These are phyloP conservation scores for Daboia siamensis DNA, from an alignment of 2,113 vertebrate species.

Conservation along the genomic window DNA sequence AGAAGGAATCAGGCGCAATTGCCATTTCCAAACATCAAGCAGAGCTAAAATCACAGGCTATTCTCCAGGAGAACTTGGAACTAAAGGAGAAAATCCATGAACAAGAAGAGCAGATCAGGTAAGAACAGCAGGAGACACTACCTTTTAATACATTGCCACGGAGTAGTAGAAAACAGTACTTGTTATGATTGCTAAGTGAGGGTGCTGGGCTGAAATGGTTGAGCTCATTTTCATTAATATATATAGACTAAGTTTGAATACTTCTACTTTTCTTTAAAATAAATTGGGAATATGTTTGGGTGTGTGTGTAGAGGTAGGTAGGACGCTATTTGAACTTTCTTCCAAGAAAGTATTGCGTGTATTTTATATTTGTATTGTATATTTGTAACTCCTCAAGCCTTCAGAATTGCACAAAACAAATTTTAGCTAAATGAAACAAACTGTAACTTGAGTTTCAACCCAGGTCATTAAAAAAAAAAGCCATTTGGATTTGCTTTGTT, in stretches of 20 bases:
- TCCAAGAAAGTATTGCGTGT: not conserved
- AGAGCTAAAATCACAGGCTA: slow-evolving; percentile 61
- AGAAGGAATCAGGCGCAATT: slow-evolving; percentile 63
- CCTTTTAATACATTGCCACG: not conserved
- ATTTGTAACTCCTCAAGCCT: not conserved
- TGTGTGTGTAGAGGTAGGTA: not conserved
- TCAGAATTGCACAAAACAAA: not conserved
- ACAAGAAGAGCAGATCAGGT: slow-evolving; percentile 58
- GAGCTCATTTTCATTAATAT: not conserved
- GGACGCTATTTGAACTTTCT: not conserved
- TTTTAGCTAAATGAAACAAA: not conserved
- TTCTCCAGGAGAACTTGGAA: slow-evolving; percentile 67
- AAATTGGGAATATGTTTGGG: not conserved
- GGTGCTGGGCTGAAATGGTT: not conserved
- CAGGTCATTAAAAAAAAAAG: not conserved
- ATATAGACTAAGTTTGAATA: not conserved
- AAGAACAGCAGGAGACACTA: not conserved
- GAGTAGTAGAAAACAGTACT: not conserved
- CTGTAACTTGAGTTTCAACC: not conserved
- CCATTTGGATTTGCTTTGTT: not conserved
- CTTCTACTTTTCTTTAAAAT: not conserved
- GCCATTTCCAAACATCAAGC: slow-evolving; percentile 60
- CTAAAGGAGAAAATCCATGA: slow-evolving; percentile 64
- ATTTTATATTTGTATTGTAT: not conserved
- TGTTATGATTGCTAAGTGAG: not conserved